Evolutionary conservation across 2,113 vertebrate genomes (phyloP).

Genomic region (Ammodytes marinus): DNA sequence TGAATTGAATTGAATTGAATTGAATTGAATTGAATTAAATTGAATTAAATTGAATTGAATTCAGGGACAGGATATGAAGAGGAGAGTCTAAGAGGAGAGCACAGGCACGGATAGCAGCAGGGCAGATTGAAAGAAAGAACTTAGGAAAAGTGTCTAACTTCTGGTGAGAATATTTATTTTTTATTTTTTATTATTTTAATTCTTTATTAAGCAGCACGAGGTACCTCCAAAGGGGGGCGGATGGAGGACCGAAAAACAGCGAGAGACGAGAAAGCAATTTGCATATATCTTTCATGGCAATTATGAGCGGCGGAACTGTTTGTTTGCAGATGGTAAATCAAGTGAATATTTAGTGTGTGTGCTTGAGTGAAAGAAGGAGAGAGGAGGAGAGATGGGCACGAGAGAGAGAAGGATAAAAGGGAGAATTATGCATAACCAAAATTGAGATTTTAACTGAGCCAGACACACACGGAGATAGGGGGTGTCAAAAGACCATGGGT

Average conservation of each 20-base stretch:
- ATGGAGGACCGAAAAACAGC: conserved; percentile 33
- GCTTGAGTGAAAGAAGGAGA: conserved; percentile 11
- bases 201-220: conserved; percentile 33
- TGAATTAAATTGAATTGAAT: too few species aligned
- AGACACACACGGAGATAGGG: conserved; percentile 59
- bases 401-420: conserved; percentile 61
- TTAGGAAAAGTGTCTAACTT: conserved; percentile 36
- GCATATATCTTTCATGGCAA: conserved; percentile 74
- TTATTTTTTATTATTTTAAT: too few species aligned
- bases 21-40: too few species aligned
- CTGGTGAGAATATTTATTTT: conserved; percentile 29
- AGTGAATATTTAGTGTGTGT: conserved; percentile 39
- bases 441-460: conserved; percentile 71
- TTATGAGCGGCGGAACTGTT: conserved; percentile 71
- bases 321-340: conserved; percentile 71
- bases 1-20: too few species aligned
- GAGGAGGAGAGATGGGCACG: conserved; percentile 10
- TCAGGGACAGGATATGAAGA: neutral
- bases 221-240: conserved; percentile 51
- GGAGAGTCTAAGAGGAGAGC: conserved; percentile 30
- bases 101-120: conserved; percentile 24
- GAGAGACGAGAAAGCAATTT: conserved; percentile 62
- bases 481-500: conserved; percentile 55
- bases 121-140: conserved; percentile 32
- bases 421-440: conserved; percentile 62